phyloP scores from a whole-genome alignment of 2,888 invertebrate genomes.

The Stegana nigrithorax region DNA sequence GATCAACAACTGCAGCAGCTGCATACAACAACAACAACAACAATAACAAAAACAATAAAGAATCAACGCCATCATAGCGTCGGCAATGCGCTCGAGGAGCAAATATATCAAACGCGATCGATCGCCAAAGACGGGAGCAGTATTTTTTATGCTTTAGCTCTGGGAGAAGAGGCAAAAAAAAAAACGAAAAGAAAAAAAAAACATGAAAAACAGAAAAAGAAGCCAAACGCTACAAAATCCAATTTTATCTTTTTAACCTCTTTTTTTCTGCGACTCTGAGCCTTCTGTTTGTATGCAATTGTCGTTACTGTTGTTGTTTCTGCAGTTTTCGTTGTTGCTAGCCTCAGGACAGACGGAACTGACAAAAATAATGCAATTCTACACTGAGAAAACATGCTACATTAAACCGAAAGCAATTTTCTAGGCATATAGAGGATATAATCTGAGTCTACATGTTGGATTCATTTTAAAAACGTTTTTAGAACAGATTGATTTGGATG shows the following conservation, averaged over 20 bases:
- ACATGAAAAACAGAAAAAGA: not conserved
- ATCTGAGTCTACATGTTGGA: no score
- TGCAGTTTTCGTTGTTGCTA: not conserved
- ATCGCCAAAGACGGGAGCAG: slow-evolving; percentile 62
- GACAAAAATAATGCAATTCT: not conserved
- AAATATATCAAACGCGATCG: slow-evolving; percentile 65
- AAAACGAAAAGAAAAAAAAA: not conserved
- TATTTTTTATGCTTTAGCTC: slow-evolving; percentile 29
- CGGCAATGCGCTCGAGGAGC: slow-evolving; percentile 48
- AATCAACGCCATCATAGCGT: slow-evolving; percentile 19
- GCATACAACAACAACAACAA: slow-evolving; percentile 31
- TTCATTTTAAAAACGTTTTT: no score
- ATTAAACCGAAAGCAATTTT: no score
- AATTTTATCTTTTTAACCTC: slow-evolving; percentile 61
- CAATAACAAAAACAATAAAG: not conserved
- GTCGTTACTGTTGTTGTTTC: slow-evolving; percentile 10
- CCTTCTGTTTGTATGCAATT: slow-evolving; percentile 22
- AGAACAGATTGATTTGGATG: no score
- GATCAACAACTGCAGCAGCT: slow-evolving; percentile 26
- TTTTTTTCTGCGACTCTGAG: slow-evolving; percentile 44
- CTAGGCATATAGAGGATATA: no score
- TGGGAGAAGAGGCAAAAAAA: not conserved
- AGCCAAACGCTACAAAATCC: slow-evolving; percentile 34
- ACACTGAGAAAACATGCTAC: no score
- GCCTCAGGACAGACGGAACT: not conserved